Evolutionary conservation across 2,888 invertebrate genomes (phyloP).

Genomic region (Elmis aenea): DNA sequence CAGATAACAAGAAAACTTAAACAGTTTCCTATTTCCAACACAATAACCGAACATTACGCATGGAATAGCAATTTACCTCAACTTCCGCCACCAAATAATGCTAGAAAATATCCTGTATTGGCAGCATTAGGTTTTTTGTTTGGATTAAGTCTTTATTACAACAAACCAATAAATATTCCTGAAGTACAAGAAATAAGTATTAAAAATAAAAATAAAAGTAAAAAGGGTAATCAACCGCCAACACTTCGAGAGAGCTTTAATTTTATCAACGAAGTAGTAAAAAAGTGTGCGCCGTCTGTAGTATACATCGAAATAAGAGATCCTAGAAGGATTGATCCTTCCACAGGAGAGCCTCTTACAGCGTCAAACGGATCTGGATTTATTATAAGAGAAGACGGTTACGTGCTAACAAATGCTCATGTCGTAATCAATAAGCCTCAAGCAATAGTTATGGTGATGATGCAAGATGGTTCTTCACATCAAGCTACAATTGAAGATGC

Average conservation of each 20-base stretch:
- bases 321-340: conserved; percentile 60
- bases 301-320: conserved; percentile 88
- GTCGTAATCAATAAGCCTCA: conserved; percentile 79
- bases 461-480: conserved; percentile 49
- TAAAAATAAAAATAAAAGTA: no score
- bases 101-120: no score
- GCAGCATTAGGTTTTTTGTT: no score
- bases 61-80: no score
- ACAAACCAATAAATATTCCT: no score
- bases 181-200: no score
- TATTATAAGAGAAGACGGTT: conserved; percentile 77
- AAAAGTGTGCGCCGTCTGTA: conserved; percentile 75
- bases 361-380: conserved; percentile 89
- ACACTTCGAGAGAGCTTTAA: conserved; percentile 58
- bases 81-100: no score
- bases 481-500: conserved; percentile 74
- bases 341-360: conserved; percentile 60
- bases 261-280: conserved; percentile 87
- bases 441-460: conserved; percentile 61
- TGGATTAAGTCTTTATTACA: no score
- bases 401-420: conserved; percentile 92
- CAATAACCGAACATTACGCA: no score
- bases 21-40: no score
- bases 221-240: no score
- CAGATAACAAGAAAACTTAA: no score